Conservation (phyloP, 2,888 invertebrate species). For the Rhodophaea formosa region DNA sequence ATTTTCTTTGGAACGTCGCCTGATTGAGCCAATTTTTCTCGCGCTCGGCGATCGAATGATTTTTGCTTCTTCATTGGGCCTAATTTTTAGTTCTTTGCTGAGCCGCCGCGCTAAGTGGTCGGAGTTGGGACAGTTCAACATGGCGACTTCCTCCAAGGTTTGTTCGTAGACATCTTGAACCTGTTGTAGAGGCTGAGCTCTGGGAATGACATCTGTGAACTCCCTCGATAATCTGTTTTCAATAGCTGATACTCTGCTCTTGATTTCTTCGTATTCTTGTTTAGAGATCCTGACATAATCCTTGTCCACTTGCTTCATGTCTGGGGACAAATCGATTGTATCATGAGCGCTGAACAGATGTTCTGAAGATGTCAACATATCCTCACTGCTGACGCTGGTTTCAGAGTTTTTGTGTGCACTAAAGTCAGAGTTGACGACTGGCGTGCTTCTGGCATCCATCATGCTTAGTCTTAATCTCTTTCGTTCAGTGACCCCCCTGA, state of each 20-base stretch:
- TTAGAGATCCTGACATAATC: conserved; percentile 87
- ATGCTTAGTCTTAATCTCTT: conserved; percentile 71
- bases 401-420: conserved; percentile 62
- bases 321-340: conserved; percentile 67
- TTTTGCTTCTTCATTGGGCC: conserved; percentile 85
- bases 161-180: conserved; percentile 88
- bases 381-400: conserved; percentile 69
- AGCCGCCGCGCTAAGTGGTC: conserved; percentile 86
- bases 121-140: conserved; percentile 82
- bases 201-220: conserved; percentile 77
- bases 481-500: conserved; percentile 68
- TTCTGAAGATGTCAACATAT: conserved; percentile 68
- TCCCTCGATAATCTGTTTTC: conserved; percentile 86
- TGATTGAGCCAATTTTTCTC: conserved; percentile 88
- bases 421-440: conserved; percentile 61
- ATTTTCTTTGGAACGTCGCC: conserved; percentile 86
- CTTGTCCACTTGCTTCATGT: conserved; percentile 63
- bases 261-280: conserved; percentile 89
- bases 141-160: conserved; percentile 85
- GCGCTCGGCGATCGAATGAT: conserved; percentile 90
- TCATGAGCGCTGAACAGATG: conserved; percentile 70
- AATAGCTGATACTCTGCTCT: conserved; percentile 87
- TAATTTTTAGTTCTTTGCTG: conserved; percentile 87
- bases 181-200: conserved; percentile 79
- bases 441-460: conserved; percentile 69